Conservation (phyloP, 2,797 vertebrate genomes). For the Loris lydekkerianus region DNA sequence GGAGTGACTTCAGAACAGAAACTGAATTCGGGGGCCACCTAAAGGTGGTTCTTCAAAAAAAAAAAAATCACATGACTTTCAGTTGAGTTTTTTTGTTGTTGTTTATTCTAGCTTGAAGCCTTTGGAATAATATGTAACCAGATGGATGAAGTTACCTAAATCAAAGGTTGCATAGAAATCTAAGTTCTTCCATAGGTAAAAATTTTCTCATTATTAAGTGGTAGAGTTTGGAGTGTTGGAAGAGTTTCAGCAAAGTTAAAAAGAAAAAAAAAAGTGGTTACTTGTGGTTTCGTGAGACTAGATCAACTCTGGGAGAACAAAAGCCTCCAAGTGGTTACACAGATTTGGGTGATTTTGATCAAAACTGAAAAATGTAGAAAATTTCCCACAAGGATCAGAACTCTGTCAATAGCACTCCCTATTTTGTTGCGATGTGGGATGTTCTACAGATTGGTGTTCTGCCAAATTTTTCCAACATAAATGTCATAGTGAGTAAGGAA, state of each 20-base stretch:
- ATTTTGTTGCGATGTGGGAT: background rate
- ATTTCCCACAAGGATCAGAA: slow-evolving; percentile 3
- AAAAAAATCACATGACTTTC: background rate
- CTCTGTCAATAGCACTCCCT: background rate
- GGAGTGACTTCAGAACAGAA: slow-evolving; percentile 17
- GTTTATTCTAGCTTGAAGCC: background rate
- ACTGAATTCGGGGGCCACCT: slow-evolving; percentile 36
- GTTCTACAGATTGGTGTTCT: background rate
- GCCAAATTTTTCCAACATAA: background rate
- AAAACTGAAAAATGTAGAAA: slow-evolving; percentile 26
- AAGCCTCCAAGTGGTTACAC: background rate
- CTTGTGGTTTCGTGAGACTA: background rate
- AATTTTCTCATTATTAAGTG: background rate
- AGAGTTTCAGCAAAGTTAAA: slow-evolving; percentile 28
- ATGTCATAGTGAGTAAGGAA: background rate
- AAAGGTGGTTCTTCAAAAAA: background rate
- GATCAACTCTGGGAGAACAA: background rate
- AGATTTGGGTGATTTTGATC: slow-evolving; percentile 11
- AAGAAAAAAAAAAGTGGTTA: background rate
- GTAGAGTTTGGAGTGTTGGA: slow-evolving; percentile 7
- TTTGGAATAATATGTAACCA: slow-evolving; percentile 17
- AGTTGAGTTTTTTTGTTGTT: background rate
- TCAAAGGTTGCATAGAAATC: background rate
- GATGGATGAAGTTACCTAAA: slow-evolving; percentile 34
- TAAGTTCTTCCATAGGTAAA: background rate